Base-by-base conservation (phyloP, 2,113 vertebrate species). In the Vidua chalybeata region DNA sequence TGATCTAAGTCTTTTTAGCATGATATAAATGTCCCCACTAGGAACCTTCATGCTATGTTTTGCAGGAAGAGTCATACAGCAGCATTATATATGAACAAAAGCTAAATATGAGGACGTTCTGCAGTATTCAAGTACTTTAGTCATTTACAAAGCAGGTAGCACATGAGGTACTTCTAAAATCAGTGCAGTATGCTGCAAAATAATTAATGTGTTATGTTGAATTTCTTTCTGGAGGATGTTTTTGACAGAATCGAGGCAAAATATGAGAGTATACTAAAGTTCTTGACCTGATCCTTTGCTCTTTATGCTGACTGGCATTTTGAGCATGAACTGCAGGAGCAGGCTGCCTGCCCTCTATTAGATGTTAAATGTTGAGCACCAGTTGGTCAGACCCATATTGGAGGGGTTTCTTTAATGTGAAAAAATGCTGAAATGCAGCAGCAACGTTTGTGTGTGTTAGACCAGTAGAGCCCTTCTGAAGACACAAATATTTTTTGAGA, bases 401-500 rank as follows among this genome's bases (percentile, higher is more conserved):
- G 45, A 75, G 11, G 6, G 0, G 0, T 0, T 7, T 80, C 58
- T 80, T 61, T 54, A n/a, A 6, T 45, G 13, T 28, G 54, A 75
- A 67, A 35, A 84, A 84, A 62, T 59, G 43, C 51, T 66, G 61
- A 77, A 89, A 63, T 71, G 35, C 17, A 56, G 26, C 30, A 73
- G 33, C 20, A 87, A 26, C 9, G 10, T 30, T 59, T 71, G 5
- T 21, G 22, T 39, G 9, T 51, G 26, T 90, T 72, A 55, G 3
- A 5, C 21, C 37, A 67, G 10, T 22, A 75, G 45, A 72, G 23
- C 18, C 13, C 18, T 68, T 82, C 62, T 64, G 28, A 61, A 58
- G 35, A 61, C 24, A 63, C 24, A 76, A 71, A 9, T 35, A 24
- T 23, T 78, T 89, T 19, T 33, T 15, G 69, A 69, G 20, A 28